Conservation (phyloP, 2,113 vertebrate species). For the Dermatemys mawii region DNA sequence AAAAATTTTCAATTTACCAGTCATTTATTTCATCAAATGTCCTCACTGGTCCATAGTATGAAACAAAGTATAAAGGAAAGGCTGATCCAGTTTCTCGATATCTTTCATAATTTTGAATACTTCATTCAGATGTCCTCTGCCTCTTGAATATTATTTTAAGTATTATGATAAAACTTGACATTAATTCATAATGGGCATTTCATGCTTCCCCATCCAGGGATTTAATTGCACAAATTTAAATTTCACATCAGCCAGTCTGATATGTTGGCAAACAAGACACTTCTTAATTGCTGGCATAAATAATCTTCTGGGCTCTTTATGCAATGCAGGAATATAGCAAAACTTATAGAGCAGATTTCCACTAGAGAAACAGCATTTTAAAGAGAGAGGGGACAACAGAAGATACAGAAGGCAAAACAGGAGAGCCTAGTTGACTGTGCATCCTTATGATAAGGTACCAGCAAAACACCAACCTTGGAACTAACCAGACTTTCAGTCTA, state of each 20-base stretch:
- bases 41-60: background rate
- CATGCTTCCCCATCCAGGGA: background rate
- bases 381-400: background rate
- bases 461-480: background rate
- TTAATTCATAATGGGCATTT: background rate
- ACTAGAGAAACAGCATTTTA: background rate
- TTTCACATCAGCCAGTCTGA: background rate
- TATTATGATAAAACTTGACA: background rate
- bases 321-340: background rate
- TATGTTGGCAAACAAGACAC: background rate
- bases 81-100: background rate
- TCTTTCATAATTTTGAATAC: background rate
- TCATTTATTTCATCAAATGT: background rate
- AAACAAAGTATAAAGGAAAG: background rate
- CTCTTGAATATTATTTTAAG: conserved; percentile 29
- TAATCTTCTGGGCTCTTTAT: background rate
- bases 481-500: background rate
- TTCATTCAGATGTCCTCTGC: background rate
- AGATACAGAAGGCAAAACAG: background rate
- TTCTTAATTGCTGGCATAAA: background rate
- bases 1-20: background rate
- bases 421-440: background rate
- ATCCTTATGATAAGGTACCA: background rate
- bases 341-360: background rate
- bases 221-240: background rate